Evolutionary conservation across 2,888 invertebrate species (phyloP).

Genomic region (Agrochola litura): DNA sequence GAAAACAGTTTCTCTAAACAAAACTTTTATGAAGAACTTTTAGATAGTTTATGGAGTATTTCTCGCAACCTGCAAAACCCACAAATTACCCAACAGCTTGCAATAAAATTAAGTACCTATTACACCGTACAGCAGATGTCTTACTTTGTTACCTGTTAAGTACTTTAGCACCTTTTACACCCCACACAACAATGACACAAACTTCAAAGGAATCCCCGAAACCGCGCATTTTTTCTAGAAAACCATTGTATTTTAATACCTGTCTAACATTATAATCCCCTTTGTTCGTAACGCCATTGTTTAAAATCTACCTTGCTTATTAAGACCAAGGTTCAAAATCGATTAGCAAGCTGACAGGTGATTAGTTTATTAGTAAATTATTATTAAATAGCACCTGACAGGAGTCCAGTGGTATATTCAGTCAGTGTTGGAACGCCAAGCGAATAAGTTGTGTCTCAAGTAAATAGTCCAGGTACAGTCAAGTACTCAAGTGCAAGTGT

Average conservation of each 20-base stretch:
- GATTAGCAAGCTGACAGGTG: conserved; percentile 17
- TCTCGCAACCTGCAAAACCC: neutral
- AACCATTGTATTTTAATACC: conserved; percentile 5
- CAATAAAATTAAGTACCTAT: conserved; percentile 38
- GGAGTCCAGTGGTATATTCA: conserved; percentile 44
- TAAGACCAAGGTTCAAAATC: conserved; percentile 23
- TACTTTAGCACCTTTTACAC: conserved; percentile 18
- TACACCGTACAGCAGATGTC: conserved; percentile 27
- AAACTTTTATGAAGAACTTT: neutral
- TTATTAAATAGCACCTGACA: conserved; percentile 51
- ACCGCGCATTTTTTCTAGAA: conserved; percentile 37
- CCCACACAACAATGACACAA: neutral
- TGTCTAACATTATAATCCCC: conserved; percentile 30
- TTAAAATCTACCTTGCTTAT: neutral
- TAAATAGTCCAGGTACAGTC: conserved; percentile 2
- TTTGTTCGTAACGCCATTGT: conserved; percentile 46
- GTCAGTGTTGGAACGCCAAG: conserved; percentile 64
- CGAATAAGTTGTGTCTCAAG: conserved; percentile 50
- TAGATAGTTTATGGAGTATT: neutral
- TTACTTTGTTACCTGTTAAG: conserved; percentile 30
- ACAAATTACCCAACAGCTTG: conserved; percentile 17
- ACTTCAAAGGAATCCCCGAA: conserved; percentile 28
- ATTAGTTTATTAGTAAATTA: conserved; percentile 53
- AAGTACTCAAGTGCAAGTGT: conserved; percentile 46
- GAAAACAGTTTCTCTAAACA: neutral